Conservation (phyloP, 1,140 invertebrate species). For the Eupristina koningsbergeri region DNA sequence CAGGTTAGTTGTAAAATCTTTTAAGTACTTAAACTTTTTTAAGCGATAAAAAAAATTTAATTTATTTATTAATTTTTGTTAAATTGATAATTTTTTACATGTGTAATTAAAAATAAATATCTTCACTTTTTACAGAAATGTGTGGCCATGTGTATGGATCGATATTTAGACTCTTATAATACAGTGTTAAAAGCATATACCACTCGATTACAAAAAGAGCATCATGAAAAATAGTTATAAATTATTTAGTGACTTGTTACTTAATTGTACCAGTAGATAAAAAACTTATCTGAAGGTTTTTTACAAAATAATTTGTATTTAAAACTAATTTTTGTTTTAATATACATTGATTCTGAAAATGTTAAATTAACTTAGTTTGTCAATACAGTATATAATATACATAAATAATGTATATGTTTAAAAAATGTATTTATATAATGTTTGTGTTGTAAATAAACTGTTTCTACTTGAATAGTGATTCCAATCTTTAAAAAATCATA, state of each 20-base stretch:
- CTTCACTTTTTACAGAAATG: constrained; percentile 84
- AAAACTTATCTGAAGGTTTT: constrained; percentile 55
- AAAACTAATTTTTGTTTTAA: neutral
- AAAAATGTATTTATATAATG: constrained; percentile 41
- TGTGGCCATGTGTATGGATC: constrained; percentile 97
- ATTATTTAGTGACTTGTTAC: constrained; percentile 42
- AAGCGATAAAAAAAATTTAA: no score
- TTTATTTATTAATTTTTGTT: no score
- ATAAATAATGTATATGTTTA: constrained; percentile 23
- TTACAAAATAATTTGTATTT: constrained; percentile 7
- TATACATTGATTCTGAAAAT: neutral
- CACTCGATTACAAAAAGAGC: constrained; percentile 84
- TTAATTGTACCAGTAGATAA: constrained; percentile 37
- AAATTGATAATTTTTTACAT: no score
- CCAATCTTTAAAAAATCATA: neutral
- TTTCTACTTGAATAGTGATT: constrained; percentile 24
- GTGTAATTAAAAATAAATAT: constrained; percentile 28
- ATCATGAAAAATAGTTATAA: constrained; percentile 67
- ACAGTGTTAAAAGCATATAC: constrained; percentile 89
- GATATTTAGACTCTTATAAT: constrained; percentile 97
- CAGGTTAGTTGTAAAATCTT: constrained; percentile 77
- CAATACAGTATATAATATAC: constrained; percentile 30
- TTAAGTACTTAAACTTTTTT: no score
- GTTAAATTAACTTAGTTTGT: constrained; percentile 33
- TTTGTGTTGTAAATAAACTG: constrained; percentile 46